Evolutionary conservation across 2,888 invertebrate genomes (phyloP), one percentile per base, ranked within the genome.

Genomic region (Hipparchia semele): DNA sequence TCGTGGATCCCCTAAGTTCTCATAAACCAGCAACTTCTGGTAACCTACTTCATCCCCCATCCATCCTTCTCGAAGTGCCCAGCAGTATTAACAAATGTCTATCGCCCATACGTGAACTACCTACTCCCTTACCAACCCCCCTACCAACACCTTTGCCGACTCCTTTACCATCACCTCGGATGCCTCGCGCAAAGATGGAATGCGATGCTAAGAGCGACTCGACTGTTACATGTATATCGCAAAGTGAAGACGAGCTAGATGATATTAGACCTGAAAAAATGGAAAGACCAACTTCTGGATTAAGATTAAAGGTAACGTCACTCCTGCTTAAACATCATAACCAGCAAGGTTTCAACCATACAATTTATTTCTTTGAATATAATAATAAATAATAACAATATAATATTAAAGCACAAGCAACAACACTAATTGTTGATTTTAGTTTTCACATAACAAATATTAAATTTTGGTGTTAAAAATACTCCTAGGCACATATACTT

Each of bases 61-160:
- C 96, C 58, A 97, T 97, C 79, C 94, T 97, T 51, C 94, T 97
- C 71, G 97, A 97, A 94, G 96, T 97, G 80, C 97, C 97, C 59
- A 95, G 95, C 86, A 92, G 94, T 82, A 96, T 96, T 81, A 96
- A 96, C 84, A 96, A 96, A 89, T 97, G 97, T 91, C 95, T 97
- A 78, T 97, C 97, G 68, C 97, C 97, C 0, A 97, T 97, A 78
- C 94, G 96, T 78, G 97, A 97, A 87, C 94, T 97, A 79, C 97
- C 97, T 3, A 96, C 97, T 5, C 96, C 96, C 6, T 94, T 96
- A 70, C 96, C 96, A 12, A 95, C 95, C 10, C 95, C 95, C 1
- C 86, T 94, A 0, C 92, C 94, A 0, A 96, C 96, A 12, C 96
- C 96, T 4, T 94, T 96, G 13, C 94, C 96, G 12, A 96, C 96